Evolutionary conservation across 2,113 vertebrate species (phyloP).

Genomic region (Nyctereutes procyonoides): DNA sequence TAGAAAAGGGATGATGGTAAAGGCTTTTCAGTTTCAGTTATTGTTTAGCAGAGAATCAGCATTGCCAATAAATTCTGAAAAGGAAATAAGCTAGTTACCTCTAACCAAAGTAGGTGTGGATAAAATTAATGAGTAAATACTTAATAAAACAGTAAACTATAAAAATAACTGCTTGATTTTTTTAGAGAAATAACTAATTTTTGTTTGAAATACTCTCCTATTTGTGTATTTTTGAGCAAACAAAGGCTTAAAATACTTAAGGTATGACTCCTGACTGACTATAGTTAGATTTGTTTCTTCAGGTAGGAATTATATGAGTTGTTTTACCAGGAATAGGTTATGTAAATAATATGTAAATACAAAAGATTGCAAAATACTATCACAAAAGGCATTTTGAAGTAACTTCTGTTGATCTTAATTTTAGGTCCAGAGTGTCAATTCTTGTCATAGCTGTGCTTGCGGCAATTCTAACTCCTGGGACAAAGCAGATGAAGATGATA

Average conservation of each 20-base stretch:
- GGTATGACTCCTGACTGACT: background rate
- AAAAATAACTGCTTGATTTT: conserved; percentile 22
- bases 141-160: background rate
- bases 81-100: background rate
- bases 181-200: conserved; percentile 33
- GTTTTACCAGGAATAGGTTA: conserved; percentile 57
- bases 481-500: conserved; percentile 90
- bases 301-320: conserved; percentile 1
- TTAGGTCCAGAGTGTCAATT: conserved; percentile 94
- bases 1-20: background rate
- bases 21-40: background rate
- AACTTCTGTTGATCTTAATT: conserved; percentile 29
- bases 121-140: conserved; percentile 37
- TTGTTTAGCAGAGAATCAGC: background rate
- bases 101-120: background rate
- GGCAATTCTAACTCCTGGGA: conserved; percentile 95
- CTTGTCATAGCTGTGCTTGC: conserved; percentile 94
- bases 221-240: conserved; percentile 33
- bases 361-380: background rate
- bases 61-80: background rate
- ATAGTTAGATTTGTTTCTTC: conserved; percentile 53
- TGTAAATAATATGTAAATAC: conserved; percentile 10
- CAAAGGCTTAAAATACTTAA: background rate
- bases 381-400: conserved; percentile 40
- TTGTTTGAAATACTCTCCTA: conserved; percentile 44